A percentile compares a stretch with the other conserved stretches of the same genome.
phyloP scores from a whole-genome alignment of 2,888 invertebrate species.

The Thera britannica region DNA sequence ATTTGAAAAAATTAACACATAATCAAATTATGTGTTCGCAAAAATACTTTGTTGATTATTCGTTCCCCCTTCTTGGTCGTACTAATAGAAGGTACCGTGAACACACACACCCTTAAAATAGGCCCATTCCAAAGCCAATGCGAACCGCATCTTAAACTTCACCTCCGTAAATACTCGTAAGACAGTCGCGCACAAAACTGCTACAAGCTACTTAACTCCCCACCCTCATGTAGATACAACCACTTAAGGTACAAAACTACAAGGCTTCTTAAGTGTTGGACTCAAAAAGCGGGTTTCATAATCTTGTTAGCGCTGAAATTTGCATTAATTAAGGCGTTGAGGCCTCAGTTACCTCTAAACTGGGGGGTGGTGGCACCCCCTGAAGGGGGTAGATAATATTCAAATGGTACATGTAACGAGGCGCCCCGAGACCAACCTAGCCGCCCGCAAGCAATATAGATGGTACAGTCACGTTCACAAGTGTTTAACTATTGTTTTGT shows the following conservation, averaged over 20 bases:
- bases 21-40: not conserved
- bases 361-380: slow-evolving; percentile 48
- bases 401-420: slow-evolving; percentile 85
- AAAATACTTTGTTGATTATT: not conserved
- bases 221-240: slow-evolving; percentile 52
- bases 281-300: slow-evolving; percentile 83
- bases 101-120: slow-evolving; percentile 16
- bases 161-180: slow-evolving; percentile 41
- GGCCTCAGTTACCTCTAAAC: slow-evolving; percentile 77
- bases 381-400: slow-evolving; percentile 79
- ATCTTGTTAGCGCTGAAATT: slow-evolving; percentile 85
- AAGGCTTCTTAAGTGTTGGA: slow-evolving; percentile 62
- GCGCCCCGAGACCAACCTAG: slow-evolving; percentile 68
- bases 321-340: slow-evolving; percentile 83
- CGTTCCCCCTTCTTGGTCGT: not conserved
- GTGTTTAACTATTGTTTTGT: slow-evolving; percentile 35
- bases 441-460: slow-evolving; percentile 82
- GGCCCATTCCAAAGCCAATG: slow-evolving; percentile 20
- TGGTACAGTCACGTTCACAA: slow-evolving; percentile 54
- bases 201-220: slow-evolving; percentile 43
- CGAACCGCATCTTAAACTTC: slow-evolving; percentile 34
- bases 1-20: not conserved
- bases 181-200: slow-evolving; percentile 46
- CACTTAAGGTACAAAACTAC: slow-evolving; percentile 55
- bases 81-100: not conserved